Evolutionary conservation across 2,113 vertebrate genomes (phyloP).

Genomic region (Raja brachyura): DNA sequence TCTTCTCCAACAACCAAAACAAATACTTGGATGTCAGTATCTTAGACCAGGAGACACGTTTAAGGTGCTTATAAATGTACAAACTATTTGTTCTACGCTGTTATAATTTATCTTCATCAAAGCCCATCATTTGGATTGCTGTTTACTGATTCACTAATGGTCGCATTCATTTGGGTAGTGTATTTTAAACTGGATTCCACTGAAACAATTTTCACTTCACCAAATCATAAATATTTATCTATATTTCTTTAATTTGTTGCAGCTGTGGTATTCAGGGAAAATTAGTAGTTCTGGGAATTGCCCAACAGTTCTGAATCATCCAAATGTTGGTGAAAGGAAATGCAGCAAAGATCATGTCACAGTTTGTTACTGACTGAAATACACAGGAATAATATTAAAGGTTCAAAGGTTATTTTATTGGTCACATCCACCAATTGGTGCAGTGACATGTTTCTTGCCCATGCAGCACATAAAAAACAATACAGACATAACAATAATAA

Average conservation of each 20-base stretch:
- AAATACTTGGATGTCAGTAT: not conserved
- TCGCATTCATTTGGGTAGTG: not conserved
- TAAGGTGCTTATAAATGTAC: not conserved
- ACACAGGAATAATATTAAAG: not conserved
- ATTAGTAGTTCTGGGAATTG: not conserved
- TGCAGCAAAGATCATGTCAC: not conserved
- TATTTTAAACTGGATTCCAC: conserved; percentile 23
- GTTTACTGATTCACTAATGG: not conserved
- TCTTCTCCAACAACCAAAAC: not conserved
- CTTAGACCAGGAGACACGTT: not conserved
- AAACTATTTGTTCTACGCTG: not conserved
- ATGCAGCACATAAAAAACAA: too few relatives aligned
- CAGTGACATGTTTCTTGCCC: too few relatives aligned
- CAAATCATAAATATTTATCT: conserved; percentile 29
- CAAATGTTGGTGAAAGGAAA: not conserved
- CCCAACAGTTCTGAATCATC: not conserved
- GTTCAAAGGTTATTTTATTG: too few relatives aligned
- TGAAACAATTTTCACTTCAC: conserved; percentile 15
- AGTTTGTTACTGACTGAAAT: not conserved
- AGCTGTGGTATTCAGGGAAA: not conserved
- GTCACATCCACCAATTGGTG: too few relatives aligned
- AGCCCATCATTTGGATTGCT: not conserved
- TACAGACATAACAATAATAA: too few relatives aligned
- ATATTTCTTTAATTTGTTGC: not conserved
- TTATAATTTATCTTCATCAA: not conserved